Percentiles rank a stretch among this genome's conserved stretches.
Conservation (phyloP, 1,140 invertebrate genomes). For the Sarcophaga peregrina region DNA sequence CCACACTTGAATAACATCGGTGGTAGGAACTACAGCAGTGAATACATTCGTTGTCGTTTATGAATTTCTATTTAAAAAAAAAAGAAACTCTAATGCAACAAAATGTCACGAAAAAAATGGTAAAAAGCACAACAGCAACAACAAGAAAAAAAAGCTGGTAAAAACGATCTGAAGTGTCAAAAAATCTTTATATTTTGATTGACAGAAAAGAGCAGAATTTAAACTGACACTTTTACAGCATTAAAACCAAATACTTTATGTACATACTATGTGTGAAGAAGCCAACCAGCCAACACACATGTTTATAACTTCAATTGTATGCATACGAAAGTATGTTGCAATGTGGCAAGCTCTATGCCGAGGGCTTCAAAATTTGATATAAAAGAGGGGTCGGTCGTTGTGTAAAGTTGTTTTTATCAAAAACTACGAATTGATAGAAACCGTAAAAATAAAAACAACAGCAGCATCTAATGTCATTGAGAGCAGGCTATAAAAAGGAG, state of each 20-base stretch:
- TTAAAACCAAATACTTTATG: not conserved
- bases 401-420: constrained; percentile 1
- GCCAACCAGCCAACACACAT: no score
- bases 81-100: not conserved
- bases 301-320: no score
- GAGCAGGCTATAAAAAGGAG: constrained; percentile 29
- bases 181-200: constrained; percentile 41
- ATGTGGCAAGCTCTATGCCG: not conserved
- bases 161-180: constrained; percentile 32
- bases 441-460: not conserved
- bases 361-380: not conserved
- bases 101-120: not conserved
- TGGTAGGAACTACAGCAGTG: not conserved
- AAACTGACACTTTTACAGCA: constrained; percentile 31
- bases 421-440: not conserved
- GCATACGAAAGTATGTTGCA: not conserved
- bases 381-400: not conserved
- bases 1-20: constrained; percentile 31
- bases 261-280: no score
- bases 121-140: no score
- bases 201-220: constrained; percentile 31
- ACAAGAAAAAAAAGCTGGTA: not conserved
- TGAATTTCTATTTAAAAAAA: not conserved
- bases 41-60: not conserved
- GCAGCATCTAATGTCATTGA: constrained; percentile 33